A percentile compares a stretch with the other conserved stretches of the same genome.
Evolutionary conservation across 2,113 vertebrate species (phyloP).

Genomic region (Myotis yumanensis): DNA sequence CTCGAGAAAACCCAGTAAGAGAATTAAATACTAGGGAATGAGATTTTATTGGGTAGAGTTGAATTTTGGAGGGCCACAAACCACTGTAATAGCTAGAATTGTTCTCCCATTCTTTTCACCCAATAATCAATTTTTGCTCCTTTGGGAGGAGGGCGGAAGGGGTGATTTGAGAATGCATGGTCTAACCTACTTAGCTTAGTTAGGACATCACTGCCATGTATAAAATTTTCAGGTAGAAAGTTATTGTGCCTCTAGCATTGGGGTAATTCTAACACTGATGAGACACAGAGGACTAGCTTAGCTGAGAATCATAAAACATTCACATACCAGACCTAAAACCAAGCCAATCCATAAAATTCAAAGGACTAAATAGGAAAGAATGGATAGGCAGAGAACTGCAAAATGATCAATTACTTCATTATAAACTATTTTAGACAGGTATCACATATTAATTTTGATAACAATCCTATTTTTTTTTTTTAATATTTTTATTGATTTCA

Average conservation of each 20-base stretch:
- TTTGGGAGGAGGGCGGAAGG: fast-evolving
- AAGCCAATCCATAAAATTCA: background rate
- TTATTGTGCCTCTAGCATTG: background rate
- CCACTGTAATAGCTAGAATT: background rate
- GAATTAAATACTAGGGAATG: background rate
- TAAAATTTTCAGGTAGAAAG: background rate
- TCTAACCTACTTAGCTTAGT: background rate
- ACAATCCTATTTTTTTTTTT: background rate
- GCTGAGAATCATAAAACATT: background rate
- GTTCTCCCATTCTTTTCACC: background rate
- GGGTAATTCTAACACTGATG: background rate
- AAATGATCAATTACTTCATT: background rate
- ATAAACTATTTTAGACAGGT: background rate
- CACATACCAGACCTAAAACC: background rate
- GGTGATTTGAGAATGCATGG: fast-evolving
- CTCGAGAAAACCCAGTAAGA: background rate
- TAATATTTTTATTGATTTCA: no score
- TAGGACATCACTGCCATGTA: background rate
- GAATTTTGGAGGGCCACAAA: background rate
- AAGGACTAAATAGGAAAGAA: background rate
- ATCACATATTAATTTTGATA: background rate
- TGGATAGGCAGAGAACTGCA: background rate
- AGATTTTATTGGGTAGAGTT: background rate
- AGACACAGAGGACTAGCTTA: background rate
- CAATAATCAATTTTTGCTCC: background rate